Percentiles rank a stretch among this genome's conserved stretches.
Evolutionary conservation across 2,113 vertebrate species (phyloP).

Genomic region (Campylorhamphus procurvoides): DNA sequence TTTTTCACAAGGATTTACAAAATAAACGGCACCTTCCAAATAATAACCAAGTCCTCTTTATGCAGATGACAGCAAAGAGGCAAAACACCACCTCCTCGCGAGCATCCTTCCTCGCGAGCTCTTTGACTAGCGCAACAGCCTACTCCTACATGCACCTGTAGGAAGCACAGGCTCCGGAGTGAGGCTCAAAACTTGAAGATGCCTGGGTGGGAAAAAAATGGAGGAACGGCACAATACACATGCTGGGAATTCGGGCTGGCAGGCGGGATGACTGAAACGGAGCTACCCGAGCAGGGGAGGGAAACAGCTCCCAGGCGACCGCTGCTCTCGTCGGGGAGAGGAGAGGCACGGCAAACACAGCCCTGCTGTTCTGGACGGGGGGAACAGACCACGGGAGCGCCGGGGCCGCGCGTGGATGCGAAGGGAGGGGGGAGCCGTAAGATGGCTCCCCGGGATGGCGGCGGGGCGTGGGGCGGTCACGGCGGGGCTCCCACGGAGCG

Average conservation of each 20-base stretch:
- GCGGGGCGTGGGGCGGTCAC: background rate
- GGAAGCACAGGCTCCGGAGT: constrained; percentile 20
- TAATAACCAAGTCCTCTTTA: background rate
- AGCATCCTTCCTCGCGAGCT: background rate
- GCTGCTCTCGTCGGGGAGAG: background rate
- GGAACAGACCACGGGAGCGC: background rate
- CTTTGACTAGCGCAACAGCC: constrained; percentile 19
- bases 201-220: background rate
- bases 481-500: background rate
- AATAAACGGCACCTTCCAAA: background rate
- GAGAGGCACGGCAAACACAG: background rate
- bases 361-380: background rate
- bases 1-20: background rate
- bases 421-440: background rate
- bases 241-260: background rate
- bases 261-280: background rate
- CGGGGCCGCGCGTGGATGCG: background rate
- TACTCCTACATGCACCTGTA: constrained; percentile 48
- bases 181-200: constrained; percentile 45
- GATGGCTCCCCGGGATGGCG: constrained; percentile 50
- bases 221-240: background rate
- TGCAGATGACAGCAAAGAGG: background rate
- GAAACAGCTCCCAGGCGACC: background rate
- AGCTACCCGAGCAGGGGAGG: background rate
- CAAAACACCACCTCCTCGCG: background rate